Base-by-base conservation (phyloP, 1,140 invertebrate species). In the Cydia pomonella region DNA sequence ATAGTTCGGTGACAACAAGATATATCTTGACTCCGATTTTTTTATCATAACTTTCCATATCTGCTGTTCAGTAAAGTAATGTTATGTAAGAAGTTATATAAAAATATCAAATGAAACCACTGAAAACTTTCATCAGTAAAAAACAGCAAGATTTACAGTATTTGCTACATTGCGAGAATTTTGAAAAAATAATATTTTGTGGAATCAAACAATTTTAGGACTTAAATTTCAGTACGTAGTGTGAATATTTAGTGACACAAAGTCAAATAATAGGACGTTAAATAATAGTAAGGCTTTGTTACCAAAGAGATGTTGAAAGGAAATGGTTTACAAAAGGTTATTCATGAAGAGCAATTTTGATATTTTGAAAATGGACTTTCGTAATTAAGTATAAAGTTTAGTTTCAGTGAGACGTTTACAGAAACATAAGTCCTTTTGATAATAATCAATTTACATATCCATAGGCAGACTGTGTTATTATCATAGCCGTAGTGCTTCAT, bases 401-500 rank as follows among this genome's bases (percentile, higher is more conserved):
- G 41, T 50, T n/a, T 50, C 4, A 50, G 47, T 10, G 18, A 50
- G 6, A 18, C 10, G 47, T n/a, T 0, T 7, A 50, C 3, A 0
- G 18, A 18, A 50, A 50, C 47, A 3, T 50, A n/a, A 18, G 13
- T 4, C n/a, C 47, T 18, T 50, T 18, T n/a, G 47, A n/a, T 6
- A 18, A 18, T 59, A 23, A 59, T 9, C n/a, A 10, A 23, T 10
- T 59, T 23, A 59, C 63, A 2, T 66, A 66, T 66, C 12, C 18
- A 38, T 33, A 38, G 29, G 6, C 21, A 9, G 41, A 73, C 69
- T 72, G 78, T 76, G 73, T 74, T 75, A 80, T 76, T 74, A 75
- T 41, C 63, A 33, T 69, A 69, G 4, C 29, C 16, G 76, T 75
- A 71, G 75, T 77, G 74, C 73, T 79, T 79, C 73, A 79, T 79